Conservation (phyloP, 2,888 invertebrate species). For the Melangyna quadrimaculata region DNA sequence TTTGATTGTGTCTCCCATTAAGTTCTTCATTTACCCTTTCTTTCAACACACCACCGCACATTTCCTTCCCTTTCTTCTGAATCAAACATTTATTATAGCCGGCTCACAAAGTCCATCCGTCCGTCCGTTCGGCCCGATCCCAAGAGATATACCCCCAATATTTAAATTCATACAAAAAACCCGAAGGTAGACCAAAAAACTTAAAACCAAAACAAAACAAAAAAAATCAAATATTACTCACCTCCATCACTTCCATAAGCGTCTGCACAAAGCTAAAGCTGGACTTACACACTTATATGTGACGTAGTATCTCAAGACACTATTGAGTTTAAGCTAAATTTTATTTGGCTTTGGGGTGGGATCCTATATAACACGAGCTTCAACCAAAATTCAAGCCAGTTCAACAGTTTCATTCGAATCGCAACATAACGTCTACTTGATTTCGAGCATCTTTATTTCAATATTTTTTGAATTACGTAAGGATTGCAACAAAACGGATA, state of each 20-base stretch:
- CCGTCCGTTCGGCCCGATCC: too few relatives aligned
- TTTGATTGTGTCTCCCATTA: constrained; percentile 21
- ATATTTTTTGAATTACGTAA: constrained; percentile 63
- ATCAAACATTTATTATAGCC: constrained; percentile 1
- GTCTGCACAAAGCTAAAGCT: constrained; percentile 26
- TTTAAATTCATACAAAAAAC: constrained; percentile 47
- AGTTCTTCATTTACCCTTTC: constrained; percentile 54
- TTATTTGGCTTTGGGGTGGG: constrained; percentile 61
- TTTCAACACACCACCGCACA: background rate
- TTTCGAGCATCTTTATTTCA: constrained; percentile 6
- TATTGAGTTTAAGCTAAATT: constrained; percentile 6
- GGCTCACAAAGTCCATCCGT: constrained; percentile 31
- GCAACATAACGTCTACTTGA: constrained; percentile 36
- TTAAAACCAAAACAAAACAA: constrained; percentile 24
- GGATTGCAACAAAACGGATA: constrained; percentile 59
- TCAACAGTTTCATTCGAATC: constrained; percentile 68
- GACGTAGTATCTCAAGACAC: constrained; percentile 61
- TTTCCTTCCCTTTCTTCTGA: constrained; percentile 46
- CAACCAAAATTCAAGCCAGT: constrained; percentile 65
- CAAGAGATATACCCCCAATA: constrained; percentile 51
- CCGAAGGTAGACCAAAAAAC: constrained; percentile 62
- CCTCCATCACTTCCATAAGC: constrained; percentile 51
- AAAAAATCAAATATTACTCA: constrained; percentile 48
- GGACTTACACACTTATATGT: constrained; percentile 51
- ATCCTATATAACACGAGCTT: constrained; percentile 68